Conservation (phyloP, 1,140 invertebrate species). For the Papilio dardanus region DNA sequence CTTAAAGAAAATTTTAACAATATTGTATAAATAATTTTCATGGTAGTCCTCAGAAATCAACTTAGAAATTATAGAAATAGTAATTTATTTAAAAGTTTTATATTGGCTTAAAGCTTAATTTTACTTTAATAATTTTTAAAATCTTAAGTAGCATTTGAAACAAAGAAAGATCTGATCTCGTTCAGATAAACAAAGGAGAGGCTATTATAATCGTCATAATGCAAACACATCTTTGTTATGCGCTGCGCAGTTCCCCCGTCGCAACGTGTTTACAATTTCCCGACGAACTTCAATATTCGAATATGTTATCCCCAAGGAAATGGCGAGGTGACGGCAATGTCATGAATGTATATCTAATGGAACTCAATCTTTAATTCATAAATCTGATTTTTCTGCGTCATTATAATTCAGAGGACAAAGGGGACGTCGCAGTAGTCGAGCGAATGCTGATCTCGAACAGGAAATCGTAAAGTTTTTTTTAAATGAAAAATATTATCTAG, state of each 20-base stretch:
- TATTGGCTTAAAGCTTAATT: too few species aligned
- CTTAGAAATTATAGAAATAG: too few species aligned
- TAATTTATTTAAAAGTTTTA: too few species aligned
- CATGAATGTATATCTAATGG: conserved; percentile 53
- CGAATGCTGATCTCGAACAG: conserved; percentile 15
- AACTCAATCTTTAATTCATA: conserved; percentile 58
- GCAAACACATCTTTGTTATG: not conserved
- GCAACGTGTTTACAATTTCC: conserved; percentile 4
- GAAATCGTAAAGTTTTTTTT: conserved; percentile 18
- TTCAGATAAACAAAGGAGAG: not conserved
- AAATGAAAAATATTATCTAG: not conserved
- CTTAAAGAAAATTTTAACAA: too few species aligned
- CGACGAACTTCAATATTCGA: conserved; percentile 46
- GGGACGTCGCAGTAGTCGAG: not conserved
- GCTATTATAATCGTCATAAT: conserved; percentile 12
- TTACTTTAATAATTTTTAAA: not conserved
- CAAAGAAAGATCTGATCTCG: not conserved
- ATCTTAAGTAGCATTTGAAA: not conserved
- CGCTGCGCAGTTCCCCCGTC: conserved; percentile 9
- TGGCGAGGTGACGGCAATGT: conserved; percentile 40
- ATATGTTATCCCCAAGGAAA: conserved; percentile 53
- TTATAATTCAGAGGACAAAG: conserved; percentile 28
- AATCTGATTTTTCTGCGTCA: conserved; percentile 40
- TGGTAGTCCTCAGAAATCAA: too few species aligned
- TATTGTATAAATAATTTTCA: too few species aligned